Base-by-base conservation (phyloP, 64 coral and sea anemone genomes). In the Pocillopora verrucosa region DNA sequence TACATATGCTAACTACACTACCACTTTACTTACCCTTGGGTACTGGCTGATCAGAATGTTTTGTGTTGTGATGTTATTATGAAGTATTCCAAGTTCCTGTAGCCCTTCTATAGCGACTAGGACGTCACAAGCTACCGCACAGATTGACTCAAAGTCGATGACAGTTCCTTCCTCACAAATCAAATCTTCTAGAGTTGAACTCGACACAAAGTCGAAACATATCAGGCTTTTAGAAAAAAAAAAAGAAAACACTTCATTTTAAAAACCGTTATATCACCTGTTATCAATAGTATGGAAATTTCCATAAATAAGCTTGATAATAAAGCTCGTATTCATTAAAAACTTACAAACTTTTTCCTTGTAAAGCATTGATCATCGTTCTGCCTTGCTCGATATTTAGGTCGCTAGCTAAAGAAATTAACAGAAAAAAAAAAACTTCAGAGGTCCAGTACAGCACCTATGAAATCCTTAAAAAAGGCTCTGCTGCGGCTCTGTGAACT, bases 121-220 rank as follows among this genome's bases (percentile, higher is more conserved):
- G 83, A 92, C 61, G 83, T 92, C 90, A 11, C 86, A 73, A 17
- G 90, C 41, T 34, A 92, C 78, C 16, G 63, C 41, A 16, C 84
- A 61, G 22, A 92, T 14, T 2, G 76, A 67, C 15, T 87, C 75
- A 2, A 92, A 67, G 38, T 85, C 59, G 11, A 92, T 24, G 6
- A 75, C 45, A 45, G 81, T 87, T 3, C 76, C 37, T 41, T 57
- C 80, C 22, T 92, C 90, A 72, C 12, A 83, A 6, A 92, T 59
- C 36, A 92, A 92, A 20, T 92, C 90, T 64, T 92, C 81, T 60
- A 92, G 61, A 17, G 81, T 92, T 25, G 61, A 78, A 35, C 90
- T 87, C 3, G 90, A 92, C 24, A 92, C 90, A 60, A 87, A 92
- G 75, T 92, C 75, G 34, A 87, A 92, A 76, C 84, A 92, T 26